Evolutionary conservation across 2,113 vertebrate species (phyloP), one percentile per base, ranked within the genome.

Genomic region (Strix uralensis): DNA sequence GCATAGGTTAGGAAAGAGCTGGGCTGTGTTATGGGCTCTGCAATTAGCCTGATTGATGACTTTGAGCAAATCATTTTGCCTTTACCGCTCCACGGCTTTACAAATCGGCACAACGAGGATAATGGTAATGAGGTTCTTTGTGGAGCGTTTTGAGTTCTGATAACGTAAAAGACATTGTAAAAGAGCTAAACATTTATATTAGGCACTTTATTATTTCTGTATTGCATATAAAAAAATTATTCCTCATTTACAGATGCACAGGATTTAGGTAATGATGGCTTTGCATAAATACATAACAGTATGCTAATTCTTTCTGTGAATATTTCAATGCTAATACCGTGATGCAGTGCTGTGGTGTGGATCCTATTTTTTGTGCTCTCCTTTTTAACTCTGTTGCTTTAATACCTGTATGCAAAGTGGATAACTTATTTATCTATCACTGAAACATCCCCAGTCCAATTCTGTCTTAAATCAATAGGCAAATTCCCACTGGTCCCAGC

Each of bases 31-130:
- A 58, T 29, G 80, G 86, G 38, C 89, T 81, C 73, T 85, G 89
- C 70, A 92, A 89, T 96, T 87, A 95, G 38, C 52, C 47, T 91
- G 93, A 84, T 40, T 74, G 93, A 92, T 96, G 91, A 96, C 86
- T 96, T 81, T 0, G 9, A 91, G 86, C 55, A 92, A 92, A 93
- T 83, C 4, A 59, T 78, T 92, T 92, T 74, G 65, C 69, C 89
- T 95, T 87, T 5, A 11, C 81, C 30, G 34, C 82, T 94, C 74
- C 3, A 9, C 58, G 71, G 74, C 71, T 95, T 95, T 90, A 92
- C 90, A 85, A 81, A 82, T 85, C 0, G 0, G 61, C 58, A 81
- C 85, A 74, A 86, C 34, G 74, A 73, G 59, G 85, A 73, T 81
- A 80, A 81, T 4, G 10, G 51, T 59, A 90, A 82, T 66, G 59